Conservation (phyloP, 35 echinoderm and acorn worm species). For the Anneissia japonica region DNA sequence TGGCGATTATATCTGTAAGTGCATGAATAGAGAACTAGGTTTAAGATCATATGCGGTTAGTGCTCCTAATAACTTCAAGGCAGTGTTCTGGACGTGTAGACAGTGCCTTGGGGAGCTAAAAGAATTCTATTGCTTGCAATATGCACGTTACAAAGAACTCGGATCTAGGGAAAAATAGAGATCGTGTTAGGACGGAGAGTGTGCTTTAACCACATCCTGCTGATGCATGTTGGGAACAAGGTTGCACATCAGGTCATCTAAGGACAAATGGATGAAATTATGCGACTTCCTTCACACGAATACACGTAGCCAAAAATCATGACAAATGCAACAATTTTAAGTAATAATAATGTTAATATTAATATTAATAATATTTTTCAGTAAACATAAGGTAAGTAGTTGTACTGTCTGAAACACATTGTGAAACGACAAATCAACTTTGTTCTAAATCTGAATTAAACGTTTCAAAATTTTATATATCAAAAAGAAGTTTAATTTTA, state of each 20-base stretch:
- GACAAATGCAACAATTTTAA: too few relatives aligned
- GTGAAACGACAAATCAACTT: too few relatives aligned
- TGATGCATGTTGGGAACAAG: background rate
- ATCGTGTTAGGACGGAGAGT: background rate
- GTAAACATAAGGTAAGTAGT: too few relatives aligned
- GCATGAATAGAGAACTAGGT: background rate
- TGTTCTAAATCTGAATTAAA: too few relatives aligned
- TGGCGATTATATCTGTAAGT: background rate
- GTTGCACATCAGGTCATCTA: background rate
- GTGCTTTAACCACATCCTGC: background rate
- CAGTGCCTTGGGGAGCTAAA: background rate
- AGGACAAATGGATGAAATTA: background rate
- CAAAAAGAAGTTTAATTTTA: too few relatives aligned
- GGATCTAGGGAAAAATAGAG: background rate
- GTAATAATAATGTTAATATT: too few relatives aligned
- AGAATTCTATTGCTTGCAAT: background rate
- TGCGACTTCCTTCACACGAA: background rate
- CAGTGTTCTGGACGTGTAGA: background rate
- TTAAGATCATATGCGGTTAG: background rate
- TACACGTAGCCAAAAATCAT: background rate
- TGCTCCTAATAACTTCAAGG: background rate
- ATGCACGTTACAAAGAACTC: background rate
- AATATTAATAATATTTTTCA: too few relatives aligned
- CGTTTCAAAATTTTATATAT: too few relatives aligned
- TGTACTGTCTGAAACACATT: too few relatives aligned